phyloP scores from a whole-genome alignment of 2,888 invertebrate species.

The Gortyna flavago region DNA sequence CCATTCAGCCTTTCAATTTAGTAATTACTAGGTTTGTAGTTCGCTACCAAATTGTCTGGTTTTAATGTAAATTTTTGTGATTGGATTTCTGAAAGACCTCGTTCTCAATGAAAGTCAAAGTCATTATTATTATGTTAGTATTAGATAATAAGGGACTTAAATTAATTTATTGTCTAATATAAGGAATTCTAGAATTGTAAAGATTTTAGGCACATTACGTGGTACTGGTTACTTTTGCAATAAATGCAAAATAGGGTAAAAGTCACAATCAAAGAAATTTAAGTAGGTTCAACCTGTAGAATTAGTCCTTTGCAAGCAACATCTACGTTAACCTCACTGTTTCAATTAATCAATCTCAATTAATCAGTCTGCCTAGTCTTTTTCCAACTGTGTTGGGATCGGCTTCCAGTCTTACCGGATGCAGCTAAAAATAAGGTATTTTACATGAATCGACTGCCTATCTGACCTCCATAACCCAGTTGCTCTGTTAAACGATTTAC shows the following conservation, averaged over 20 bases:
- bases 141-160: constrained; percentile 4
- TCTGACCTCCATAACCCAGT: not conserved
- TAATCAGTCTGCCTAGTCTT: not conserved
- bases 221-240: not conserved
- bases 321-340: too few species aligned
- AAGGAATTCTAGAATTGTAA: not conserved
- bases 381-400: not conserved
- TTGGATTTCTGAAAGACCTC: constrained; percentile 42
- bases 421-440: not conserved
- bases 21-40: constrained; percentile 86
- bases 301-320: not conserved
- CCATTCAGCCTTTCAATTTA: constrained; percentile 88
- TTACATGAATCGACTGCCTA: not conserved
- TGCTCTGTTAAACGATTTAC: not conserved
- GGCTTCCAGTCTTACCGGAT: not conserved
- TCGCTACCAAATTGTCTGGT: constrained; percentile 64
- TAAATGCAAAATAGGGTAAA: not conserved
- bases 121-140: constrained; percentile 22
- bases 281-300: not conserved
- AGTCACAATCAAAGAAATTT: not conserved
- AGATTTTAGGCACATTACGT: not conserved
- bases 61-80: constrained; percentile 74
- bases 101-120: not conserved
- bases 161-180: constrained; percentile 23
- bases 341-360: too few species aligned